Evolutionary conservation across 92 coral and sea anemone species (phyloP).

Genomic region (Porites lobata): DNA sequence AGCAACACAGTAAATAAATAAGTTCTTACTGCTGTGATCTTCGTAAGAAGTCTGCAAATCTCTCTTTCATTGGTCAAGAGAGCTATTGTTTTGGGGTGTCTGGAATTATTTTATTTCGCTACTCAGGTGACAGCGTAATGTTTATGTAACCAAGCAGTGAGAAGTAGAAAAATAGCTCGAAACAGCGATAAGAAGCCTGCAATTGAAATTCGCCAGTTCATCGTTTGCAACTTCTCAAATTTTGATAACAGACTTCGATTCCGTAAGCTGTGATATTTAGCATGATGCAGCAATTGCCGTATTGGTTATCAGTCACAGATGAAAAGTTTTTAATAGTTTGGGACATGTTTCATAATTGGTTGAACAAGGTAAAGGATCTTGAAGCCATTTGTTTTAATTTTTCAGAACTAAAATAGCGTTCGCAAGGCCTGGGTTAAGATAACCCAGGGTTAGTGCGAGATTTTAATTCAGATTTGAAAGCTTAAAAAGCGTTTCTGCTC

Average conservation of each 20-base stretch:
- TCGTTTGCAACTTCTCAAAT: slow-evolving; percentile 7
- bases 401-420: background rate
- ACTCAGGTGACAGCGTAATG: slow-evolving; percentile 52
- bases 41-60: slow-evolving; percentile 24
- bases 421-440: too few species aligned
- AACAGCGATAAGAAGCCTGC: background rate
- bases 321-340: background rate
- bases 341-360: background rate
- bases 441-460: too few species aligned
- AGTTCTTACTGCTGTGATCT: slow-evolving; percentile 30
- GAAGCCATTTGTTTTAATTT: background rate
- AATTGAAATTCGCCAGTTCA: background rate
- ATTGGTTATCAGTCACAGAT: slow-evolving; percentile 4
- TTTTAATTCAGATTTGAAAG: too few species aligned
- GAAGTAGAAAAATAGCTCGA: background rate
- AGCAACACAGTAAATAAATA: slow-evolving; percentile 84
- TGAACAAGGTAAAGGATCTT: background rate
- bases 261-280: background rate
- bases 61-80: background rate
- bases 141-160: slow-evolving; percentile 62
- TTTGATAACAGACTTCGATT: too few species aligned
- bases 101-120: slow-evolving; percentile 54
- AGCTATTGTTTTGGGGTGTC: slow-evolving; percentile 10
- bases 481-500: too few species aligned
- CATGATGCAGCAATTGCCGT: background rate